A percentile compares a stretch with the other conserved stretches of the same genome.
Conservation (phyloP, 2,888 invertebrate species). For the Drosophila peninsularis region DNA sequence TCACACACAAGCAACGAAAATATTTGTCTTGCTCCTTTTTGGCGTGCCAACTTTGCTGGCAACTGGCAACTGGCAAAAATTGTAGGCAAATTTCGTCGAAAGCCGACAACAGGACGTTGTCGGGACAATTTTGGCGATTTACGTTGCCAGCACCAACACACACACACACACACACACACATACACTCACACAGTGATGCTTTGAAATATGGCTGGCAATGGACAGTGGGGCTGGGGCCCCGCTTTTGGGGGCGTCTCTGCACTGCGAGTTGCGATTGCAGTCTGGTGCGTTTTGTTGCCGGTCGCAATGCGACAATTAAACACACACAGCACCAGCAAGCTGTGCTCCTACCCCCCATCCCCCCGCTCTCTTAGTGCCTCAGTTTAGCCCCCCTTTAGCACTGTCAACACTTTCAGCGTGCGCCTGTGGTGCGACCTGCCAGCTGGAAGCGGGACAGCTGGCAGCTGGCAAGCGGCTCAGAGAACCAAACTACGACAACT, state of each 20-base stretch:
- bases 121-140: constrained; percentile 71
- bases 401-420: constrained; percentile 49
- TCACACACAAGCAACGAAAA: constrained; percentile 63
- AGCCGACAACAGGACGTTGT: constrained; percentile 61
- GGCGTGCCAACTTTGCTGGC: constrained; percentile 57
- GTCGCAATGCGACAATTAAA: constrained; percentile 77
- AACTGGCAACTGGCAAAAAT: constrained; percentile 64
- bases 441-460: constrained; percentile 52
- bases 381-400: neutral
- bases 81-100: constrained; percentile 72
- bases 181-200: constrained; percentile 25
- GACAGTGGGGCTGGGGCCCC: constrained; percentile 3
- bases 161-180: constrained; percentile 17
- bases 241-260: constrained; percentile 37
- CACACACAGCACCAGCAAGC: constrained; percentile 48
- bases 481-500: constrained; percentile 64
- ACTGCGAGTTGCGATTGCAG: constrained; percentile 43
- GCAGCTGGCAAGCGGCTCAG: constrained; percentile 44
- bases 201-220: constrained; percentile 66
- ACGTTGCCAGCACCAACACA: constrained; percentile 50
- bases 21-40: constrained; percentile 63
- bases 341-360: neutral
- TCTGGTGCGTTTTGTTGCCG: constrained; percentile 49
- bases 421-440: constrained; percentile 39
- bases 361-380: rapidly evolving